These are phyloP conservation scores for Drosophila watanabei DNA, from an alignment of 1,140 invertebrate genomes.

Conservation along the genomic window DNA sequence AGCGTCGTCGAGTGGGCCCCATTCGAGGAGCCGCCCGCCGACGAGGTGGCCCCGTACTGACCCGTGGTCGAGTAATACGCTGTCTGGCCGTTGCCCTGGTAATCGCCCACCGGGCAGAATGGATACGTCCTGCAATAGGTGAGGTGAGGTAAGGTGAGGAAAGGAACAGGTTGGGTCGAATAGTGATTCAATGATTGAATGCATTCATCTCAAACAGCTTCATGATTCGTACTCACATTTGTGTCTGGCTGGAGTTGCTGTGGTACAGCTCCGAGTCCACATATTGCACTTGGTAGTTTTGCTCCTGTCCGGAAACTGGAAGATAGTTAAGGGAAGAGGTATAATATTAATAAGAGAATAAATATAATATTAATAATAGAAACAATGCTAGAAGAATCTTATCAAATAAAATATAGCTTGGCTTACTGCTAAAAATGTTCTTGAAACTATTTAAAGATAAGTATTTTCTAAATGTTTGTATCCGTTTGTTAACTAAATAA, in stretches of 20 bases:
- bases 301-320: constrained; percentile 86
- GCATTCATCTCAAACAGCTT: not conserved
- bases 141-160: constrained; percentile 35
- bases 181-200: no score
- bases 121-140: constrained; percentile 90
- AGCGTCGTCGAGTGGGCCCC: constrained; percentile 88
- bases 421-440: not conserved
- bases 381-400: no score
- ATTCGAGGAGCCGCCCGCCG: constrained; percentile 80
- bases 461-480: not conserved
- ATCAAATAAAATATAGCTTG: not conserved
- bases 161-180: constrained; percentile 12
- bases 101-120: constrained; percentile 93
- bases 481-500: not conserved
- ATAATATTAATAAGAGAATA: not conserved
- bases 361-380: not conserved
- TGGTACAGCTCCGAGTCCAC: constrained; percentile 89
- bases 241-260: constrained; percentile 87
- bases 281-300: constrained; percentile 90
- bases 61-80: constrained; percentile 86
- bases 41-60: constrained; percentile 86
- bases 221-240: constrained; percentile 88
- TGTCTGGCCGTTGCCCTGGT: constrained; percentile 86
- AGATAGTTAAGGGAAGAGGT: not conserved
- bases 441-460: not conserved